Evolutionary conservation across 1,140 invertebrate species (phyloP).

Genomic region (Helicoverpa armigera): DNA sequence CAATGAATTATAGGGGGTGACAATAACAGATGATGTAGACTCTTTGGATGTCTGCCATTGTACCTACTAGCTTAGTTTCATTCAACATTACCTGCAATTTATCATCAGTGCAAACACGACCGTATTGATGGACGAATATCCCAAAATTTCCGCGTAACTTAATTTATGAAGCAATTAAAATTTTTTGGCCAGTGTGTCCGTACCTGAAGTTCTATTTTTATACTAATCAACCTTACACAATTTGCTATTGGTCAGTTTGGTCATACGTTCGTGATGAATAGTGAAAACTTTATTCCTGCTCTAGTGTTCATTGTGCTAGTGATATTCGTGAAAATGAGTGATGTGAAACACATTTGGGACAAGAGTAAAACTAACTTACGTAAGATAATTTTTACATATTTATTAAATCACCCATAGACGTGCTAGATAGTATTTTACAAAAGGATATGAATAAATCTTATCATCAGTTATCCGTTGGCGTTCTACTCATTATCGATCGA

Average conservation of each 20-base stretch:
- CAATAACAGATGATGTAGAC: constrained; percentile 28
- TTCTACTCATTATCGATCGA: constrained; percentile 27
- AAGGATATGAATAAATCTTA: constrained; percentile 4
- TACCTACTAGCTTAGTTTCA: constrained; percentile 31
- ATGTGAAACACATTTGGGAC: constrained; percentile 27
- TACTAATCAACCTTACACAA: constrained; percentile 50
- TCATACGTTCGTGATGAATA: constrained; percentile 18
- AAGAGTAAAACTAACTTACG: constrained; percentile 8
- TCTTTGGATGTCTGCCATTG: constrained; percentile 16
- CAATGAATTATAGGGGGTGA: constrained; percentile 23
- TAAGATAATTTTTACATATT: constrained; percentile 13
- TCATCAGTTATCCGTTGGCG: background rate
- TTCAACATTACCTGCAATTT: constrained; percentile 32
- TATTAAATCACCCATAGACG: background rate
- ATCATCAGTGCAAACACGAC: constrained; percentile 1
- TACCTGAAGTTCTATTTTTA: constrained; percentile 43
- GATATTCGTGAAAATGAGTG: constrained; percentile 22
- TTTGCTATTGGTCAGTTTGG: constrained; percentile 41
- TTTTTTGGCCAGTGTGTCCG: constrained; percentile 21
- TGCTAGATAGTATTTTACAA: background rate
- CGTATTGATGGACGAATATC: constrained; percentile 5
- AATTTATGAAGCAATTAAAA: constrained; percentile 41
- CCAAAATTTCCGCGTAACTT: constrained; percentile 31
- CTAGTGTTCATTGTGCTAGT: constrained; percentile 10
- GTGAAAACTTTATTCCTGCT: constrained; percentile 23